A percentile compares a stretch with the other conserved stretches of the same genome.
Conservation (phyloP, 2,113 vertebrate species). For the Apodemus speciosus region DNA sequence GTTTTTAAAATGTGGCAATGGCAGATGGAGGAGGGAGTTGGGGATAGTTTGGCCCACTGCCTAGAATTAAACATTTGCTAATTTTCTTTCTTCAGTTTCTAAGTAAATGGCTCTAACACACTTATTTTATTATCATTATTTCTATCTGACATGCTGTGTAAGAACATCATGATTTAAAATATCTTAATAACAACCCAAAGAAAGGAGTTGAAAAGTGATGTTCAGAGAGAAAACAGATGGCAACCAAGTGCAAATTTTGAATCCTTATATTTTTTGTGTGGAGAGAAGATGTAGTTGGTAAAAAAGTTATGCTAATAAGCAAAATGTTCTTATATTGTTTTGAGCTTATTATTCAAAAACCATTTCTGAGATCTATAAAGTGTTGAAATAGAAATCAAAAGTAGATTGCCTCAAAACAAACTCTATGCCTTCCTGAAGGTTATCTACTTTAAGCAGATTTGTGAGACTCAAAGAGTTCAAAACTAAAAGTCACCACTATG, state of each 20-base stretch:
- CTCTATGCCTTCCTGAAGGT: constrained; percentile 17
- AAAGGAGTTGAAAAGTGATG: constrained; percentile 77
- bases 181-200: constrained; percentile 81
- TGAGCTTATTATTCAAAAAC: constrained; percentile 77
- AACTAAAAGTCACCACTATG: neutral
- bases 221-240: constrained; percentile 79
- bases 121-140: constrained; percentile 81
- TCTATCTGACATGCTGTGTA: constrained; percentile 79
- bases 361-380: constrained; percentile 71
- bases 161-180: constrained; percentile 79
- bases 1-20: constrained; percentile 70
- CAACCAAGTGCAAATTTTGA: constrained; percentile 69
- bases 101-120: constrained; percentile 65
- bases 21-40: constrained; percentile 77
- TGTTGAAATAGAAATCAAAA: constrained; percentile 69
- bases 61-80: constrained; percentile 76
- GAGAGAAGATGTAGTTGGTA: constrained; percentile 75
- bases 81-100: constrained; percentile 76
- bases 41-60: constrained; percentile 77
- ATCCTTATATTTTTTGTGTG: constrained; percentile 78
- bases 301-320: constrained; percentile 83
- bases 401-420: constrained; percentile 56
- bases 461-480: constrained; percentile 28
- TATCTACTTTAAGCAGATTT: constrained; percentile 33
- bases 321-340: constrained; percentile 82